phyloP scores from a whole-genome alignment of 2,113 vertebrate genomes.

The Carlito syrichta region DNA sequence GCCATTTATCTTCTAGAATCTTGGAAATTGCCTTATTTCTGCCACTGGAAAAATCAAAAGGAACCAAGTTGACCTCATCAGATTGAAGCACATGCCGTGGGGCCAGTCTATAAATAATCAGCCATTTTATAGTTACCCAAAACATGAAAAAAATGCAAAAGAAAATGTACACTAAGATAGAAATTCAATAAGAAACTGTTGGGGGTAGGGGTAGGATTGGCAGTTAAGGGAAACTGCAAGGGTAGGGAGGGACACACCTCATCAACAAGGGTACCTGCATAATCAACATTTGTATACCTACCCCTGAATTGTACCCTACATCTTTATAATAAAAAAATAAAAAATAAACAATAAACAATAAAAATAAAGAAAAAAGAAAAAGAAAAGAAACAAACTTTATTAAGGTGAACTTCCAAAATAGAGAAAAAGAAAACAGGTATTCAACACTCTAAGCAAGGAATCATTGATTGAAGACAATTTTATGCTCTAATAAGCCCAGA shows the following conservation, averaged over 20 bases:
- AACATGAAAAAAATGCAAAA: neutral
- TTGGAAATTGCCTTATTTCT: slow-evolving; percentile 8
- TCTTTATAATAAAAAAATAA: no score
- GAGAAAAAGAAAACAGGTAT: slow-evolving; percentile 13
- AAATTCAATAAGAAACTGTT: slow-evolving; percentile 44
- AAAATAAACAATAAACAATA: no score
- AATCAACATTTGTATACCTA: no score
- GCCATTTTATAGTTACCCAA: neutral
- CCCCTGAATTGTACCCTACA: no score
- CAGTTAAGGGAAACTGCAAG: no score
- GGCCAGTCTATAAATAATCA: neutral
- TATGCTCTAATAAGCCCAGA: slow-evolving; percentile 4
- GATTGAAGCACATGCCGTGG: neutral
- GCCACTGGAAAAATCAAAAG: neutral
- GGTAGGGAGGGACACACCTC: no score
- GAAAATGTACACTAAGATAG: neutral
- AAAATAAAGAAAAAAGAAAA: no score
- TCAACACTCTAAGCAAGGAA: slow-evolving; percentile 23
- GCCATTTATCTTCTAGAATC: neutral
- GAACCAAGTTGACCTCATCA: neutral
- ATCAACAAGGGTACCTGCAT: no score
- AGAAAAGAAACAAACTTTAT: slow-evolving; percentile 32
- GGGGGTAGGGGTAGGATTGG: no score
- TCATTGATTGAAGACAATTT: slow-evolving; percentile 5
- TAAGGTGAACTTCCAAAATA: neutral